Conservation (phyloP, 2,888 invertebrate genomes). For the Elegia similella region DNA sequence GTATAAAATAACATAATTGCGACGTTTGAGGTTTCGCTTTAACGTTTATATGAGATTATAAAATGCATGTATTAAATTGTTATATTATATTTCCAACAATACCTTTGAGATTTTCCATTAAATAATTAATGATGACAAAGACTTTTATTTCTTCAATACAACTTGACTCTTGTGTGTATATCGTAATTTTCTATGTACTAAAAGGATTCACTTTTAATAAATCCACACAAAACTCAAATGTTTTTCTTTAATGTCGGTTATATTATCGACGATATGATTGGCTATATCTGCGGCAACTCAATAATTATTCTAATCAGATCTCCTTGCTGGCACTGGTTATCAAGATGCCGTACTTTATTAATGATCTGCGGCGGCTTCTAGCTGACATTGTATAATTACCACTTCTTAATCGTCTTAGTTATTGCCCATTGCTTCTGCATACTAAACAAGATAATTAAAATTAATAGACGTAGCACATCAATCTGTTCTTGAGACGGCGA, state of each 20-base stretch:
- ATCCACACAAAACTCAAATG: background rate
- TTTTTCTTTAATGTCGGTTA: background rate
- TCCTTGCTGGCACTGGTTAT: constrained; percentile 7
- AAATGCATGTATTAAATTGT: no score
- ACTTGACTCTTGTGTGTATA: no score
- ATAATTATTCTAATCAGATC: constrained; percentile 15
- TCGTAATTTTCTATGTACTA: no score
- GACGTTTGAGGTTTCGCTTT: background rate
- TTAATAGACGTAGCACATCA: constrained; percentile 13
- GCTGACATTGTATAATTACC: constrained; percentile 15
- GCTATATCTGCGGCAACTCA: background rate
- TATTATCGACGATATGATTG: background rate
- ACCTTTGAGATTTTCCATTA: no score
- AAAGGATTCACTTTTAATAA: no score
- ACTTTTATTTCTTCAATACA: no score
- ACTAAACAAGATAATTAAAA: constrained; percentile 14
- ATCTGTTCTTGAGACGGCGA: constrained; percentile 1
- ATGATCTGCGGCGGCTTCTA: background rate
- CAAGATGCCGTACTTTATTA: constrained; percentile 7
- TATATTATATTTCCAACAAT: no score
- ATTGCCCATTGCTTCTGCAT: constrained; percentile 8
- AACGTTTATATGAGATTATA: background rate
- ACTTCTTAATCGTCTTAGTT: constrained; percentile 14
- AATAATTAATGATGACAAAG: background rate
- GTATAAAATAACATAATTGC: background rate